Percentiles rank a stretch among this genome's conserved stretches.
phyloP scores from a whole-genome alignment of 2,888 invertebrate species.

The Listrodromus nycthemerus region DNA sequence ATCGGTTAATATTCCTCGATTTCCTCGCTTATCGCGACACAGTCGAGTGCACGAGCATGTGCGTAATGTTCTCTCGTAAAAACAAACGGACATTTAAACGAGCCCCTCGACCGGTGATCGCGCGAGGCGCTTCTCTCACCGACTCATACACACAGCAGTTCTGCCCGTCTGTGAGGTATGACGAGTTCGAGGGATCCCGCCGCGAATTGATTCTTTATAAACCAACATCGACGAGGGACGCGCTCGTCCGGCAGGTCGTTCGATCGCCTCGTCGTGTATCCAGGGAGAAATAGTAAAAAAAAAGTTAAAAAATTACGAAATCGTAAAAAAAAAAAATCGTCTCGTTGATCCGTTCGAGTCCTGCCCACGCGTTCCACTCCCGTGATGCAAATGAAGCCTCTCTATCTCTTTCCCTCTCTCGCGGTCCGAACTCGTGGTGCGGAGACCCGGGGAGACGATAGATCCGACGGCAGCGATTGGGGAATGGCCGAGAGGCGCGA shows the following conservation, averaged over 20 bases:
- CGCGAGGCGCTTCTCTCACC: constrained; percentile 1
- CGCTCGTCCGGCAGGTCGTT: constrained; percentile 39
- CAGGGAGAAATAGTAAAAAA: neutral
- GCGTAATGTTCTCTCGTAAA: neutral
- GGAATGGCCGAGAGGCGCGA: constrained; percentile 32
- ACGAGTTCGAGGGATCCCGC: constrained; percentile 64
- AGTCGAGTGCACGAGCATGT: neutral
- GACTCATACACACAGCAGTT: neutral
- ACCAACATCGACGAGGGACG: constrained; percentile 60
- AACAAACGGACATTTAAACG: neutral
- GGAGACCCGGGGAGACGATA: constrained; percentile 31
- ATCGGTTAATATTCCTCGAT: neutral
- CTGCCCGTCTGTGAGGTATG: constrained; percentile 48
- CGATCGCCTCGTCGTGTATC: constrained; percentile 36
- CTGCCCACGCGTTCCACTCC: constrained; percentile 60
- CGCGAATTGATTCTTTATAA: constrained; percentile 71
- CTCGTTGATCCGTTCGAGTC: constrained; percentile 51
- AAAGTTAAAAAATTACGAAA: neutral
- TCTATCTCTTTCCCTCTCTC: constrained; percentile 27
- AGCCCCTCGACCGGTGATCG: neutral
- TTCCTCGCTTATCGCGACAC: neutral
- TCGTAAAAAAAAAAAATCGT: constrained; percentile 16
- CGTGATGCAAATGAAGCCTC: constrained; percentile 64
- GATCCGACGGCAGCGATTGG: neutral
- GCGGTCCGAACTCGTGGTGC: constrained; percentile 37